Evolutionary conservation across 1,140 invertebrate species (phyloP).

Genomic region (Acromyrmex heyeri): DNA sequence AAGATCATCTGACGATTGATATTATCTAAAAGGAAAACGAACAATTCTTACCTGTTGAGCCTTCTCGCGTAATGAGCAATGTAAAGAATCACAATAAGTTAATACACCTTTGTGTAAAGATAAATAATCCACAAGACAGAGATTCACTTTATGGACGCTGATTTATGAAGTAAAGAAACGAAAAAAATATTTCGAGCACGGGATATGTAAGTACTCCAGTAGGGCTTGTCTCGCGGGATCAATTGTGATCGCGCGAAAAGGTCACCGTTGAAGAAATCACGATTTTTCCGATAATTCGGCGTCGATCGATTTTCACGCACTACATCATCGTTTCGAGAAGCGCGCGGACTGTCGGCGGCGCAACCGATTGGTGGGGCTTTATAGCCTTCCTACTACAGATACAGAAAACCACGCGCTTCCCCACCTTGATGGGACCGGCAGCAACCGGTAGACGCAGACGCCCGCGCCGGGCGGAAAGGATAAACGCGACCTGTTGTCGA

Average conservation of each 20-base stretch:
- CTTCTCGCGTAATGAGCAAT: background rate
- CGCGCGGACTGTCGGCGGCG: constrained; percentile 66
- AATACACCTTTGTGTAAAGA: background rate
- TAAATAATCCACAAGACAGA: constrained; percentile 11
- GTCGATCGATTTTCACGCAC: constrained; percentile 25
- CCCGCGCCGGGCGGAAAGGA: constrained; percentile 6
- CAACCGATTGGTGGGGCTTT: constrained; percentile 74
- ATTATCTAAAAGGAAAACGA: background rate
- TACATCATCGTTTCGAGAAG: constrained; percentile 69
- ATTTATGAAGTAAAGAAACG: background rate
- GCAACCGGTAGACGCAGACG: background rate
- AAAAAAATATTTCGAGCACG: background rate
- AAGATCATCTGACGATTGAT: background rate
- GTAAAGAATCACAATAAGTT: background rate
- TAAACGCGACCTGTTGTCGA: constrained; percentile 29
- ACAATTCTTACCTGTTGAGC: constrained; percentile 1
- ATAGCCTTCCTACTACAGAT: constrained; percentile 67
- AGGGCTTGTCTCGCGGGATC: constrained; percentile 1
- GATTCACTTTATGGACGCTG: background rate
- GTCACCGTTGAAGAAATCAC: background rate
- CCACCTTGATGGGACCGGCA: constrained; percentile 34
- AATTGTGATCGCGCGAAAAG: constrained; percentile 35
- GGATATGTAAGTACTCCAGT: background rate
- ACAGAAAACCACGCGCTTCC: constrained; percentile 55
- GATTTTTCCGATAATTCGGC: background rate